A percentile compares a stretch with the other conserved stretches of the same genome.
Conservation (phyloP, 2,888 invertebrate species). For the Pristionchus maxplancki region DNA sequence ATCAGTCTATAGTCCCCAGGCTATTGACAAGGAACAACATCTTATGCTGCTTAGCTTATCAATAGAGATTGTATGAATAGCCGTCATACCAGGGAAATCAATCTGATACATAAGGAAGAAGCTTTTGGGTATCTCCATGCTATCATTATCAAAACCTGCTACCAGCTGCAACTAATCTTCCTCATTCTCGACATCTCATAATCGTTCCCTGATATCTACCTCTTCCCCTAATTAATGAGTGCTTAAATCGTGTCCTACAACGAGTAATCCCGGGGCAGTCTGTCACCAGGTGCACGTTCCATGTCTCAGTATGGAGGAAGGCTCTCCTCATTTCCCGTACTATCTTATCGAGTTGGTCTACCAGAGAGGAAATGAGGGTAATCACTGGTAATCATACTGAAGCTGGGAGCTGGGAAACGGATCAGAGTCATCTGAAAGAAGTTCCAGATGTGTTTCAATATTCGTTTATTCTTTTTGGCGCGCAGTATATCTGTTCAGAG, state of each 20-base stretch:
- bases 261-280: neutral
- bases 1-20: neutral
- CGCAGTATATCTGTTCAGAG: too few species aligned
- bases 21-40: too few species aligned
- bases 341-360: neutral
- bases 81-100: too few species aligned
- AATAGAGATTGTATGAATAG: neutral
- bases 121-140: neutral
- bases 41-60: too few species aligned
- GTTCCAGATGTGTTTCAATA: neutral
- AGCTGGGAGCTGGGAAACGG: neutral
- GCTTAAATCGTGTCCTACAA: constrained; percentile 20
- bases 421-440: neutral
- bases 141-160: neutral
- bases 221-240: constrained; percentile 22
- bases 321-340: neutral
- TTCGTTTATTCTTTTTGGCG: neutral
- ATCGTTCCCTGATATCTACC: neutral
- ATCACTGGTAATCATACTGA: neutral
- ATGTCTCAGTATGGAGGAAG: neutral
- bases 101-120: too few species aligned
- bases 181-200: neutral
- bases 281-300: neutral
- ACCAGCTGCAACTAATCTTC: neutral
- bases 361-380: neutral